Conservation (phyloP, 2,888 invertebrate species). For the Spisula solida region DNA sequence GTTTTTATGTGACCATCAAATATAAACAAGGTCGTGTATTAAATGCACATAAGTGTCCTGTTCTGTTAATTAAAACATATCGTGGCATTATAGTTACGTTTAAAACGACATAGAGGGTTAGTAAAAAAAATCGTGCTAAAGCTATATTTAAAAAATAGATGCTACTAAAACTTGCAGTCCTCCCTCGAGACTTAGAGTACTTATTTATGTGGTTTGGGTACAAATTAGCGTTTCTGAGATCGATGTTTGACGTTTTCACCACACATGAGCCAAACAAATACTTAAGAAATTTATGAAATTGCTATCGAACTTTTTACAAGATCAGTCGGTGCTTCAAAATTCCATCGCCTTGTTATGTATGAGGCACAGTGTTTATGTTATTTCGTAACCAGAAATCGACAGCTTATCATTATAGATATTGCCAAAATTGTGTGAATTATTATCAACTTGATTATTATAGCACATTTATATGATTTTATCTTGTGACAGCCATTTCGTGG, state of each 20-base stretch:
- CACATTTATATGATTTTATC: conserved; percentile 9
- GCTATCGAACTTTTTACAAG: conserved; percentile 18
- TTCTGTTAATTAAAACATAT: background rate
- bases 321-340: conserved; percentile 24
- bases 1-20: too few relatives aligned
- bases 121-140: background rate
- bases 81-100: background rate
- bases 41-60: too few relatives aligned
- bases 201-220: background rate
- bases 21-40: too few relatives aligned
- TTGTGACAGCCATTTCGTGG: conserved; percentile 14
- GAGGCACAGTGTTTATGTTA: background rate
- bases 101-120: background rate
- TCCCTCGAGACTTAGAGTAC: background rate
- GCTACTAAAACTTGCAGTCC: background rate
- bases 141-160: background rate
- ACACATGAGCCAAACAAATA: conserved; percentile 16
- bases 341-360: conserved; percentile 14
- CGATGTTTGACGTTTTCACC: conserved; percentile 13
- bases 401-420: conserved; percentile 5
- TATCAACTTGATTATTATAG: background rate
- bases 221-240: background rate
- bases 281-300: conserved; percentile 22
- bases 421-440: conserved; percentile 23
- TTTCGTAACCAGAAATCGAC: conserved; percentile 7